Evolutionary conservation across 2,888 invertebrate species (phyloP), one percentile per base, ranked within the genome.

Genomic region (Gerris lacustris): DNA sequence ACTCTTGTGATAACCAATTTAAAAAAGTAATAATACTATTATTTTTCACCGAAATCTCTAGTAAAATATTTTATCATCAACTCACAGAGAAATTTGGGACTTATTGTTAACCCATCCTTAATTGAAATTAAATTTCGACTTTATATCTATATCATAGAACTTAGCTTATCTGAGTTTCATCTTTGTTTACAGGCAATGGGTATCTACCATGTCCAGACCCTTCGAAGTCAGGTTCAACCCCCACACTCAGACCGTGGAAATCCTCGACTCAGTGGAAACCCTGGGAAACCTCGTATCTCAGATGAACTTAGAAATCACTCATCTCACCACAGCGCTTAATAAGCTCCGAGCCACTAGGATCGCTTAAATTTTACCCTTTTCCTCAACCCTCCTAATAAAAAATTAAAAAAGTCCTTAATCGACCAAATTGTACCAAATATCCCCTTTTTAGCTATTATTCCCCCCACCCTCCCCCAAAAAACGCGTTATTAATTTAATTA

Each of bases 221-320:
- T 99, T 97, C 85, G 96, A 97, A 81, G 93, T 99, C 71, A 88
- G 95, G 76, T 99, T 94, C 86, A 92, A 95, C 82, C 93, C 98
- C n/a, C 96, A 97, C 84, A 98, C 98, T 62, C 95, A 97, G 80
- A 88, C 91, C 73, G 92, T 99, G 67, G 96, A 98, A 80, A 89
- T 97, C 18, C 85, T 99, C 71, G 97, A 99, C 84, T 91, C 92
- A 70, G 92, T 95, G 0, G 90, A 93, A 77, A 91, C 92, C 81
- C 84, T 95, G 79, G 92, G 93, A 80, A 87, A 87, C 67, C 85
- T 93, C 76, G 87, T 94, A 76, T 86, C 89, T 78, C 92, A 93
- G 81, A 84, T 95, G 77, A 92, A 92, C 82, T 89, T 91, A 47
- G 94, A 94, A 83, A 87, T 94, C 80, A 84, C 90, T 76, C 94